A percentile compares a stretch with the other conserved stretches of the same genome.
phyloP scores from a whole-genome alignment of 2,113 vertebrate genomes.

The Asarcornis scutulata region DNA sequence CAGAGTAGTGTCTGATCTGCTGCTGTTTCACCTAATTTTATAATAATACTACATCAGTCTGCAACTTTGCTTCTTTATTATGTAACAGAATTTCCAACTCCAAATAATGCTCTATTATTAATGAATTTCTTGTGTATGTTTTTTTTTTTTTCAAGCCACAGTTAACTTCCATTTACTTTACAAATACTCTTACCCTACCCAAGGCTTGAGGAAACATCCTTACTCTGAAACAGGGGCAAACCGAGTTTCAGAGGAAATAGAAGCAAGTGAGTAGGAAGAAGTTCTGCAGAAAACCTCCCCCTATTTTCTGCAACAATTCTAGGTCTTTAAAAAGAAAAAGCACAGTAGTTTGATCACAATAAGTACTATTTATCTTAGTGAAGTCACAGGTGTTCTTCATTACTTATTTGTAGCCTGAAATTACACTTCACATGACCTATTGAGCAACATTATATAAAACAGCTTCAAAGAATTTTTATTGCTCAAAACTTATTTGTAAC shows the following conservation, averaged over 20 bases:
- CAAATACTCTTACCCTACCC: neutral
- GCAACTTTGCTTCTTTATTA: neutral
- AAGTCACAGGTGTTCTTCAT: neutral
- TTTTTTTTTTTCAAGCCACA: neutral
- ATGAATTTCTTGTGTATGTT: neutral
- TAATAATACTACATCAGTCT: neutral
- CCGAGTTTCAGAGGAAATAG: neutral
- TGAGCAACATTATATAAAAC: constrained; percentile 14
- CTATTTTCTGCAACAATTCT: neutral
- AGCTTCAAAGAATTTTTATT: neutral
- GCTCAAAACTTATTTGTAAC: neutral
- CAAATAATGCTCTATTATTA: neutral
- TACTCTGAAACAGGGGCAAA: neutral
- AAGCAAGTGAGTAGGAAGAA: neutral
- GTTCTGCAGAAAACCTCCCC: neutral
- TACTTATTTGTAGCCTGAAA: constrained; percentile 22
- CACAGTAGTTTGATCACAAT: neutral
- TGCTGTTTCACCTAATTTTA: neutral
- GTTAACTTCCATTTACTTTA: neutral
- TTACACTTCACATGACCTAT: neutral
- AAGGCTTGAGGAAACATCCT: neutral
- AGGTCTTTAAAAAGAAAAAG: neutral
- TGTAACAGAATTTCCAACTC: neutral
- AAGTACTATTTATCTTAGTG: neutral
- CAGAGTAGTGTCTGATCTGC: neutral